Percentiles rank a stretch among this genome's conserved stretches.
These are phyloP conservation scores for Ormyrus rosae DNA, from an alignment of 2,888 invertebrate genomes.

Conservation along the genomic window DNA sequence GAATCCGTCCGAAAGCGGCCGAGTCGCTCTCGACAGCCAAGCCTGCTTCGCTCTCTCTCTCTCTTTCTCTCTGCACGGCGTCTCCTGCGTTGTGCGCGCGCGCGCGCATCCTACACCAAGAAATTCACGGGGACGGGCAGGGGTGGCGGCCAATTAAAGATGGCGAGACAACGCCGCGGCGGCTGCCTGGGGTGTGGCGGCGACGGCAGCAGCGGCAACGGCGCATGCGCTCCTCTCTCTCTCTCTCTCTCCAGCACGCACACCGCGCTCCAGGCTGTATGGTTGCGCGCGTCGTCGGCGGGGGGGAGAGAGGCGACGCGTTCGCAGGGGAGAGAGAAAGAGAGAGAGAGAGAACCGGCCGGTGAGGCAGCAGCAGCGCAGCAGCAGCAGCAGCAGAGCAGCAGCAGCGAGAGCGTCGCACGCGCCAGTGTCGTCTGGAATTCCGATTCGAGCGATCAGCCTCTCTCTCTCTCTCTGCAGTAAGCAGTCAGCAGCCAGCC, in stretches of 20 bases:
- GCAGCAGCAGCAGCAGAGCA: conserved; percentile 2
- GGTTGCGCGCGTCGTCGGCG: neutral
- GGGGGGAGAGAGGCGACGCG: neutral
- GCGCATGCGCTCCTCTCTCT: conserved; percentile 55
- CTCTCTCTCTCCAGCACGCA: too few species aligned
- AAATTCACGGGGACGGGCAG: conserved; percentile 40
- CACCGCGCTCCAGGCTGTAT: too few species aligned
- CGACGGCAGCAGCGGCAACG: conserved; percentile 47
- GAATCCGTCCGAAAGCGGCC: neutral
- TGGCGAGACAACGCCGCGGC: conserved; percentile 59
- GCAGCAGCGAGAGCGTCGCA: conserved; percentile 23
- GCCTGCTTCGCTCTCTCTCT: neutral
- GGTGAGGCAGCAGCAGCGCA: conserved; percentile 1
- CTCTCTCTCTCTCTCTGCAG: neutral
- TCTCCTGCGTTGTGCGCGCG: neutral
- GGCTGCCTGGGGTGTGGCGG: conserved; percentile 70
- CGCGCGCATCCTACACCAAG: neutral
- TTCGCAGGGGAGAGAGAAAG: neutral
- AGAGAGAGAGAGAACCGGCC: conserved; percentile 37
- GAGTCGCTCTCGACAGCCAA: neutral
- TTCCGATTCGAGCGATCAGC: conserved; percentile 36
- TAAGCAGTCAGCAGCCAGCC: neutral
- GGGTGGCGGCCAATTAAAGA: conserved; percentile 69
- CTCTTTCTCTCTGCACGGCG: neutral
- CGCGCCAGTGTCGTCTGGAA: conserved; percentile 54